phyloP scores from a whole-genome alignment of 1,140 invertebrate species.

The Heliconius himera region DNA sequence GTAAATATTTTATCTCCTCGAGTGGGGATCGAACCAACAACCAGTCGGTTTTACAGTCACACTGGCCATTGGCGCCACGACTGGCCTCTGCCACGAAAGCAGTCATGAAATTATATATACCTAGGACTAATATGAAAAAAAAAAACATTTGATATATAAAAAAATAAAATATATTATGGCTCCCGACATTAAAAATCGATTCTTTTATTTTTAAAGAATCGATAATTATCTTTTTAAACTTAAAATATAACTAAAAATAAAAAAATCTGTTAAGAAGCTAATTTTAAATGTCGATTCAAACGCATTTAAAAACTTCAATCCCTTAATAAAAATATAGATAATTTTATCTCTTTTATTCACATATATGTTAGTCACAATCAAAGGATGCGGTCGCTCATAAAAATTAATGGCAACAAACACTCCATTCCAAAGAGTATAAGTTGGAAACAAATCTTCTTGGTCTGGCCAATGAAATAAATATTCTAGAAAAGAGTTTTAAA shows the following conservation, averaged over 20 bases:
- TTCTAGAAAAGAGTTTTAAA: slow-evolving; percentile 8
- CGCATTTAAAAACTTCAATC: slow-evolving; percentile 29
- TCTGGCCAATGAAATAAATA: slow-evolving; percentile 32
- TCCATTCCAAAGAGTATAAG: slow-evolving; percentile 57
- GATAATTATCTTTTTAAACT: neutral
- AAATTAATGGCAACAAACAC: slow-evolving; percentile 70
- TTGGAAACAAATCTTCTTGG: slow-evolving; percentile 50
- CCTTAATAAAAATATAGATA: slow-evolving; percentile 40
- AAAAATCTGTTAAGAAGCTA: neutral
- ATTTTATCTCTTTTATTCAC: slow-evolving; percentile 47
- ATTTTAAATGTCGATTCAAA: slow-evolving; percentile 33
- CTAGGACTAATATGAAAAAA: neutral
- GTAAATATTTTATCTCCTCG: too few relatives aligned
- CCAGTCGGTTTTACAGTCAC: too few relatives aligned
- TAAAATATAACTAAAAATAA: slow-evolving; percentile 4
- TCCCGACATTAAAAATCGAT: neutral
- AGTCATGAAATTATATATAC: too few relatives aligned
- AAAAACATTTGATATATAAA: neutral
- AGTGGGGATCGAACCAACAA: too few relatives aligned
- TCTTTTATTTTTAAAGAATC: neutral
- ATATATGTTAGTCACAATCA: slow-evolving; percentile 47
- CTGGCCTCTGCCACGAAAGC: too few relatives aligned
- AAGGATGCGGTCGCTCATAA: slow-evolving; percentile 61
- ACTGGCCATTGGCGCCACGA: too few relatives aligned
- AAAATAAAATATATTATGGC: neutral